These are phyloP conservation scores for Eulemur coronatus DNA, from an alignment of 2,797 vertebrate genomes.

Conservation along the genomic window DNA sequence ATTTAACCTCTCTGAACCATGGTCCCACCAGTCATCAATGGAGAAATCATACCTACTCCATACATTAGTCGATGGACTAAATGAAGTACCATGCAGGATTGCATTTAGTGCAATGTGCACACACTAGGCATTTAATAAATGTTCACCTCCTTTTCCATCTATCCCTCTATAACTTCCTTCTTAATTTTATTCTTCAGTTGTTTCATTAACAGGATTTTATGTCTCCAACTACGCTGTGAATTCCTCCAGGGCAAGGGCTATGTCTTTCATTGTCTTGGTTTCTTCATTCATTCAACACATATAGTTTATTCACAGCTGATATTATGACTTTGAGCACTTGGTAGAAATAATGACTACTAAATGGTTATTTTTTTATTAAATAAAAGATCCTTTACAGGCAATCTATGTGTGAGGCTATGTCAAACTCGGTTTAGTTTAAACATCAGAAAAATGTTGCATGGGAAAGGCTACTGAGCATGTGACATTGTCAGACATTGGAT, in stretches of 20 bases:
- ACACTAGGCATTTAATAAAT: background rate
- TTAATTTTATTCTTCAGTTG: background rate
- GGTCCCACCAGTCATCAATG: background rate
- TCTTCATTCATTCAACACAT: background rate
- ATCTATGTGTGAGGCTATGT: background rate
- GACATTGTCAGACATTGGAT: background rate
- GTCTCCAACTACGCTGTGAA: background rate
- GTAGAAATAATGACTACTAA: slow-evolving; percentile 5
- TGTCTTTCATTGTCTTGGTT: background rate
- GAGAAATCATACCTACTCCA: background rate
- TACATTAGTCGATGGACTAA: background rate
- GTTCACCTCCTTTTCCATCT: background rate
- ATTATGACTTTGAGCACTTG: background rate
- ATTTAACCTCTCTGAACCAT: background rate
- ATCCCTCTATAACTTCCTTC: background rate
- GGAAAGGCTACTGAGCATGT: background rate
- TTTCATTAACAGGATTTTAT: background rate
- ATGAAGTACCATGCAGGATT: background rate
- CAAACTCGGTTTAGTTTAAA: slow-evolving; percentile 48
- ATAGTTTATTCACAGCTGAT: background rate
- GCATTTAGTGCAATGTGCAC: background rate
- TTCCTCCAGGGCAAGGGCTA: background rate
- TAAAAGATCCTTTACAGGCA: background rate
- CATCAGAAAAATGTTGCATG: background rate
- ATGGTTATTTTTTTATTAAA: background rate